A percentile compares a stretch with the other conserved stretches of the same genome.
Conservation (phyloP, 2,888 invertebrate species). For the Melieria crassipennis region DNA sequence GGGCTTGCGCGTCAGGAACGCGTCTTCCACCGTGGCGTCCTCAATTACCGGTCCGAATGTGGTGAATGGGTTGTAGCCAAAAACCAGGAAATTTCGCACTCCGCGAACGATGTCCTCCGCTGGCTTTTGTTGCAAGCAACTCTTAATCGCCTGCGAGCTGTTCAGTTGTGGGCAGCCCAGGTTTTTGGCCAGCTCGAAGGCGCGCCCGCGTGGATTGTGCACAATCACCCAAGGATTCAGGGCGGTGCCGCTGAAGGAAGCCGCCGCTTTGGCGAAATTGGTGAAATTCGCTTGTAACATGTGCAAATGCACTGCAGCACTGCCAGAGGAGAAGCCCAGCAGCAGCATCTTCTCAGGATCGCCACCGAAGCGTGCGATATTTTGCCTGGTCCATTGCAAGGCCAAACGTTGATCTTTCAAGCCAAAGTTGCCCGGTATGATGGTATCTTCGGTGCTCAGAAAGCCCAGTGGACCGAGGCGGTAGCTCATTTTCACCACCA, state of each 20-base stretch:
- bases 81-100: slow-evolving; percentile 59
- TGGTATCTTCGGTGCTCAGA: slow-evolving; percentile 76
- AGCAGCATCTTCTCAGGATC: slow-evolving; percentile 76
- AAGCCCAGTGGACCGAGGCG: slow-evolving; percentile 80
- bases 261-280: slow-evolving; percentile 42
- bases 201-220: slow-evolving; percentile 68
- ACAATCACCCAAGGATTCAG: slow-evolving; percentile 72
- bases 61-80: slow-evolving; percentile 75
- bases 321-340: slow-evolving; percentile 78
- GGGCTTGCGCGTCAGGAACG: slow-evolving; percentile 76
- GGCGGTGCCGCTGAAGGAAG: slow-evolving; percentile 76
- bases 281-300: slow-evolving; percentile 69
- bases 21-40: slow-evolving; percentile 64
- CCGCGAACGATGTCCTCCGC: slow-evolving; percentile 71
- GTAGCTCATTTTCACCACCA: slow-evolving; percentile 77
- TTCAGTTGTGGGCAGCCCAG: slow-evolving; percentile 72
- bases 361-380: slow-evolving; percentile 77
- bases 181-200: slow-evolving; percentile 70
- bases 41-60: slow-evolving; percentile 81
- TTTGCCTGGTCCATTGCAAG: slow-evolving; percentile 75
- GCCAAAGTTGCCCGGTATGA: slow-evolving; percentile 77
- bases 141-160: slow-evolving; percentile 69
- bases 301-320: slow-evolving; percentile 79
- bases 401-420: slow-evolving; percentile 79
- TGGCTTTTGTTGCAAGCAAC: slow-evolving; percentile 73